Percentiles rank a stretch among this genome's conserved stretches.
Conservation (phyloP, 2,797 vertebrate species). For the Microctenopoma steveboyesi region DNA sequence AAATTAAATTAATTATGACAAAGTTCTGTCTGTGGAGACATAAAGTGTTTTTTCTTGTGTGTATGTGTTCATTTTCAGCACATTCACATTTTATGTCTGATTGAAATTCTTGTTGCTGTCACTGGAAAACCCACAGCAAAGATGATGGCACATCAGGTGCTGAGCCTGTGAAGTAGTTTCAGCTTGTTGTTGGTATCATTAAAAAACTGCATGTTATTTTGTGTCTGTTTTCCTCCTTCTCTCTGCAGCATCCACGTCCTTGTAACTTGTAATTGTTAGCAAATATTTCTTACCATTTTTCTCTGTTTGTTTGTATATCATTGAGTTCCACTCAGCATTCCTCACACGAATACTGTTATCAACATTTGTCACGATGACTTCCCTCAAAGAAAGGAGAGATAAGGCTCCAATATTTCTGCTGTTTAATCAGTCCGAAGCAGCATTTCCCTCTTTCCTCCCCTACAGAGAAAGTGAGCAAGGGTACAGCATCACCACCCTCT, state of each 20-base stretch:
- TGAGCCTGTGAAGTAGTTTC: background rate
- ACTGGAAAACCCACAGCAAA: background rate
- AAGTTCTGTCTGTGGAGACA: background rate
- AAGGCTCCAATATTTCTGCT: slow-evolving; percentile 53
- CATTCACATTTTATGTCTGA: background rate
- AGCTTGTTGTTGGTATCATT: background rate
- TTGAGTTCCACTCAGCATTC: slow-evolving; percentile 44
- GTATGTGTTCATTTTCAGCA: background rate
- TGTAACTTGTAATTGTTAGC: slow-evolving; percentile 17
- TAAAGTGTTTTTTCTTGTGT: background rate
- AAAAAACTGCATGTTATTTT: slow-evolving; percentile 1
- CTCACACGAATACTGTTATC: slow-evolving; percentile 45
- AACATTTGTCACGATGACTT: slow-evolving; percentile 57
- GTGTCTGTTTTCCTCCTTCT: background rate
- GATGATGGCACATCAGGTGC: too few relatives aligned
- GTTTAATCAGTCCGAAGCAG: slow-evolving; percentile 60
- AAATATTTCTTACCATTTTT: slow-evolving; percentile 33
- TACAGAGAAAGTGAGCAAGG: slow-evolving; percentile 20
- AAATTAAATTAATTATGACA: background rate
- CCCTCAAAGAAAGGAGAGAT: slow-evolving; percentile 48
- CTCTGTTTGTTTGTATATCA: slow-evolving; percentile 26
- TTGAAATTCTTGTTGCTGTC: slow-evolving; percentile 3
- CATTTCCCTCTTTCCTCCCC: slow-evolving; percentile 24
- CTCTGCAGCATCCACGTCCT: background rate
- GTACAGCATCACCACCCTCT: slow-evolving; percentile 52